These are phyloP conservation scores for Bubo scandiacus DNA, from an alignment of 2,113 vertebrate genomes.

Conservation along the genomic window DNA sequence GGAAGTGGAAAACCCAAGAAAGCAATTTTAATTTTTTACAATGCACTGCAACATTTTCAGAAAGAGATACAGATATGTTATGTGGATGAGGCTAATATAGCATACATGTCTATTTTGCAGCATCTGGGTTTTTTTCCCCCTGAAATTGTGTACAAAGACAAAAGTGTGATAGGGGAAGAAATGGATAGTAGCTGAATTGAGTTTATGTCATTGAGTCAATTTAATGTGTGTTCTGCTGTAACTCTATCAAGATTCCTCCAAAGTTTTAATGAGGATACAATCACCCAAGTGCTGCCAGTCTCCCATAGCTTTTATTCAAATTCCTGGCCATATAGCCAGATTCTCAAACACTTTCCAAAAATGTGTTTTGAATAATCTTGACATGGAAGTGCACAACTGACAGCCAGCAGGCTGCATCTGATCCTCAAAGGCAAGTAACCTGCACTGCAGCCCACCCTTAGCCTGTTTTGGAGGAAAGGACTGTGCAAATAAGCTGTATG, in stretches of 20 bases:
- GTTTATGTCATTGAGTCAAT: background rate
- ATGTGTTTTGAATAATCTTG: background rate
- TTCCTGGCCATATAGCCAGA: background rate
- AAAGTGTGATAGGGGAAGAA: background rate
- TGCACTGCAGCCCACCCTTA: background rate
- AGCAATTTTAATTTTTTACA: background rate
- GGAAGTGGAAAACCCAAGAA: background rate
- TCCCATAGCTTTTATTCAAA: background rate
- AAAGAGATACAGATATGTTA: background rate
- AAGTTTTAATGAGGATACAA: background rate
- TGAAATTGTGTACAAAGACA: background rate
- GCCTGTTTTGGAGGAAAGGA: background rate
- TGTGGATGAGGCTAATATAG: background rate
- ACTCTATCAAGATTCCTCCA: background rate
- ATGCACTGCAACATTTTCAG: background rate
- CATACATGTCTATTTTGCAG: background rate
- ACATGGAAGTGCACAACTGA: fast-evolving
- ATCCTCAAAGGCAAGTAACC: background rate
- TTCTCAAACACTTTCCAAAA: background rate
- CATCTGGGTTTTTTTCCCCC: background rate
- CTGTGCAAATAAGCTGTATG: background rate
- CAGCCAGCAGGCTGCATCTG: background rate
- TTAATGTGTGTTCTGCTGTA: background rate
- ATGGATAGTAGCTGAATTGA: background rate
- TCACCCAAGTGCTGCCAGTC: background rate